These are phyloP conservation scores for Leptobrachium ailaonicum DNA, from an alignment of 2,113 vertebrate species.

Conservation along the genomic window DNA sequence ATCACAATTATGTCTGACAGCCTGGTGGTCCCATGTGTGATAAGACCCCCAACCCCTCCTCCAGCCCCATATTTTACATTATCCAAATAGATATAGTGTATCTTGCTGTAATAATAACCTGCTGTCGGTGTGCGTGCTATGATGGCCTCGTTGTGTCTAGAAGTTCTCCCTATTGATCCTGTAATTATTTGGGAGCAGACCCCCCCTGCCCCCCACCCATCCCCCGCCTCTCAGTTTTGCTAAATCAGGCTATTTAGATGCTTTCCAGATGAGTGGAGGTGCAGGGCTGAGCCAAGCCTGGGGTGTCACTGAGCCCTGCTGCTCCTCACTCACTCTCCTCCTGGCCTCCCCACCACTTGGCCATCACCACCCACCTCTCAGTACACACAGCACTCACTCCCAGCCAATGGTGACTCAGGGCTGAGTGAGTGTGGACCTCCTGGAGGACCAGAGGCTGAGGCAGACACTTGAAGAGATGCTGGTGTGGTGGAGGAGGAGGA, in stretches of 20 bases:
- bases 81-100: neutral
- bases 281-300: conserved; percentile 63
- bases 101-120: conserved; percentile 23
- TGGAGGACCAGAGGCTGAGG: conserved; percentile 68
- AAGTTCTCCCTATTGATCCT: conserved; percentile 62
- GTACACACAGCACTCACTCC: conserved; percentile 81
- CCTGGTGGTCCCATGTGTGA: neutral
- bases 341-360: conserved; percentile 40
- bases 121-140: conserved; percentile 31
- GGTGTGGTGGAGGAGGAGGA: conserved; percentile 64
- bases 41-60: neutral
- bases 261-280: conserved; percentile 74
- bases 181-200: conserved; percentile 70
- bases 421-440: conserved; percentile 81
- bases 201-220: neutral
- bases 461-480: conserved; percentile 60
- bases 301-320: conserved; percentile 65
- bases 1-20: neutral
- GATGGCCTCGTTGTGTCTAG: conserved; percentile 48
- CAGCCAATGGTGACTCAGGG: conserved; percentile 83
- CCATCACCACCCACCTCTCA: conserved; percentile 46
- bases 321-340: conserved; percentile 60
- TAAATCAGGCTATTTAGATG: conserved; percentile 78
- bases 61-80: conserved; percentile 3
- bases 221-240: conserved; percentile 64